These are phyloP conservation scores for Synergus japonicus DNA, from an alignment of 2,888 invertebrate species.

Conservation along the genomic window DNA sequence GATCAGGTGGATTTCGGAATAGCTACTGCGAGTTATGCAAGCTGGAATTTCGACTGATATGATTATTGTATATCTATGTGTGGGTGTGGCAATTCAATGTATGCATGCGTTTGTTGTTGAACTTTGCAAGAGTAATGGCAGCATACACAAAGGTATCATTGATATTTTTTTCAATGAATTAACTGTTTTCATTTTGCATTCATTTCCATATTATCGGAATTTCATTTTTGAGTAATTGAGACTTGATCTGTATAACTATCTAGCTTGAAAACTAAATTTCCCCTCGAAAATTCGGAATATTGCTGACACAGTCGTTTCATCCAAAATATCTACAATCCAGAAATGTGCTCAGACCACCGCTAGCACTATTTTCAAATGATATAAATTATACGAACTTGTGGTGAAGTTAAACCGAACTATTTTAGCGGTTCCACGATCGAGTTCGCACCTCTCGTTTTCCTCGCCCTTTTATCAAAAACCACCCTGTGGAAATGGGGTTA, in stretches of 20 bases:
- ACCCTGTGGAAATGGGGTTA: neutral
- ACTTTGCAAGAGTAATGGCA: too few relatives aligned
- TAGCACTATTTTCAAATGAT: neutral
- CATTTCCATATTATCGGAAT: too few relatives aligned
- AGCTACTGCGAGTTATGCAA: neutral
- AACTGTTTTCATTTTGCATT: too few relatives aligned
- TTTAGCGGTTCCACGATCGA: conserved; percentile 3
- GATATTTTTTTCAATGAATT: too few relatives aligned
- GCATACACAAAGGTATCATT: too few relatives aligned
- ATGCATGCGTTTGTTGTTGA: neutral
- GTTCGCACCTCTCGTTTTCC: neutral
- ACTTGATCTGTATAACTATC: neutral
- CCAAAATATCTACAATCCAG: neutral
- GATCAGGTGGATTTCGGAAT: neutral
- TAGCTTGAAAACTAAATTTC: neutral
- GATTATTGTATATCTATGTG: neutral
- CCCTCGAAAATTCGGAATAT: neutral
- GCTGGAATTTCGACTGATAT: neutral
- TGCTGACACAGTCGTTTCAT: neutral
- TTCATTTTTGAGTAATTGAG: neutral
- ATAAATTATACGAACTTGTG: conserved; percentile 28
- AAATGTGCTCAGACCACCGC: neutral
- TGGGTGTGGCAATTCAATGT: neutral
- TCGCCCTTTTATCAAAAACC: neutral
- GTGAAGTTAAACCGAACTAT: conserved; percentile 26